Base-by-base conservation (phyloP, 2,797 vertebrate genomes). In the Peromyscus nudipes region DNA sequence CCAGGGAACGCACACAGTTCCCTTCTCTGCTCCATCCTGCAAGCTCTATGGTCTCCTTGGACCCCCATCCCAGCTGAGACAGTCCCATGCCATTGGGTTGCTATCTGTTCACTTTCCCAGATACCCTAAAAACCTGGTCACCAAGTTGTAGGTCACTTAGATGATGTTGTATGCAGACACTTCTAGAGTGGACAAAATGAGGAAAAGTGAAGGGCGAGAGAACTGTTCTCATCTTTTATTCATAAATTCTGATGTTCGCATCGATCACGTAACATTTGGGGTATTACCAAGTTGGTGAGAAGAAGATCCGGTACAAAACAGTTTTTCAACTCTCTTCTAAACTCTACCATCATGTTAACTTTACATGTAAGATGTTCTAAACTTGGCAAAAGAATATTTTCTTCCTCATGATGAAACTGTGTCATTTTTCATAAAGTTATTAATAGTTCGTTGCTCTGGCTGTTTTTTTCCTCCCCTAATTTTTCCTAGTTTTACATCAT, bases 401-500 rank as follows among this genome's bases (percentile, higher is more conserved):
- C 52, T 34, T 76, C 40, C 19, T 60, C 92, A 57, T n/a, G n/a
- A 69, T 67, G 49, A 79, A 80, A 25, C 17, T 64, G 17, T 23
- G 75, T 23, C 64, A 16, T 37, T 62, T 62, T 77, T 84, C 67
- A 73, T 46, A 60, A 89, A 76, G 34, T 73, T 60, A 67, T 77
- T 43, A 60, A 3, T 60, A 40, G 4, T 10, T 92, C 2, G 49
- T 73, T 27, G 4, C 13, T 62, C n/a, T n/a, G 43, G 69, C 2
- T 34, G 8, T 49, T 93, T 93, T 93, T 29, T 73, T 91, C 40
- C 92, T 81, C 73, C 6, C 64, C 69, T 69, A 57, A 43, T 77
- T 81, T 91, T 80, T 34, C 34, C 23, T 55, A 77, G 6, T 31
- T 76, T 21, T 85, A 13, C 31, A 85, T 91, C 57, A 67, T 90